Percentiles rank a stretch among this genome's conserved stretches.
Evolutionary conservation across 2,888 invertebrate genomes (phyloP).

Genomic region (Habroteleia sp.): DNA sequence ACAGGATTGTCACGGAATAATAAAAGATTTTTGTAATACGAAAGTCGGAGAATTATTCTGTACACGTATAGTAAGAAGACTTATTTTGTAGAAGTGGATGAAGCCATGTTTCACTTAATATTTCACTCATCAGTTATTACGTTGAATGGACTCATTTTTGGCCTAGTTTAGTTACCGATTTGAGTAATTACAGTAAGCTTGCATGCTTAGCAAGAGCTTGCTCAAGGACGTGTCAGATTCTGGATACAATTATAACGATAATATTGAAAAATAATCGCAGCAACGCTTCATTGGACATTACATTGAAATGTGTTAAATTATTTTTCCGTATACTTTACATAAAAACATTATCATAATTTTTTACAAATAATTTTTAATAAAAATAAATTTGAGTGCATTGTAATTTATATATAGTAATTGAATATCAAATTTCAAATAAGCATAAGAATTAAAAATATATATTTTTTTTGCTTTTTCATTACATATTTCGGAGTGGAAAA

Average conservation of each 20-base stretch:
- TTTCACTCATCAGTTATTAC: slow-evolving; percentile 9
- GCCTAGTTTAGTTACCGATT: slow-evolving; percentile 6
- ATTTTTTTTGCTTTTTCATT: too few relatives aligned
- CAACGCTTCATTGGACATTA: too few relatives aligned
- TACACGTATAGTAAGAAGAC: slow-evolving; percentile 6
- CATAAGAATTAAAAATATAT: too few relatives aligned
- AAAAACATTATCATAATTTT: too few relatives aligned
- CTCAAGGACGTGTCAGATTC: slow-evolving; percentile 21
- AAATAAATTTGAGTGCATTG: too few relatives aligned
- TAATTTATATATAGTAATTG: too few relatives aligned
- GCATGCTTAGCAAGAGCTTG: slow-evolving; percentile 23
- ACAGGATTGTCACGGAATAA: slow-evolving; percentile 7
- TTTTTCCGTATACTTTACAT: too few relatives aligned
- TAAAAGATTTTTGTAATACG: slow-evolving; percentile 9
- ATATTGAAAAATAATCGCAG: not conserved
- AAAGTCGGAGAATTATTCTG: slow-evolving; percentile 4
- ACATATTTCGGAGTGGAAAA: too few relatives aligned
- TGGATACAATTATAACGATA: slow-evolving; percentile 4
- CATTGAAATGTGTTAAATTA: too few relatives aligned
- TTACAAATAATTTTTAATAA: too few relatives aligned
- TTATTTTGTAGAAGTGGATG: too few relatives aligned
- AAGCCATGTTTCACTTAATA: slow-evolving; percentile 13
- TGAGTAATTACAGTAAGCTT: slow-evolving; percentile 17
- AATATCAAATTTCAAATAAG: too few relatives aligned
- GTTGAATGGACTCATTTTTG: not conserved